Evolutionary conservation across 2,888 invertebrate species (phyloP), one percentile per base, ranked within the genome.

Genomic region (Hoplodrina blanda): DNA sequence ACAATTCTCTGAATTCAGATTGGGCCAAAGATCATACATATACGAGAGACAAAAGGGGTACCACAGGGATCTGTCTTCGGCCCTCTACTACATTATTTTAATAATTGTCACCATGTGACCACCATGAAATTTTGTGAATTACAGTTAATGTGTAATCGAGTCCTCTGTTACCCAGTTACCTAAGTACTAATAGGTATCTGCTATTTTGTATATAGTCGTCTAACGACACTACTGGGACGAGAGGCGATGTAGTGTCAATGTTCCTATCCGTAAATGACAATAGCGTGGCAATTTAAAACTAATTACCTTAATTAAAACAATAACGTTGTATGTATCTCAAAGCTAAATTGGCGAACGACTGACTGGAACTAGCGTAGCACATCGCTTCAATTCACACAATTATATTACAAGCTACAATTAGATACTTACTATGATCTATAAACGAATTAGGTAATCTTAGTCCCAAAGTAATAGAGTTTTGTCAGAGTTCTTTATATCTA

Each of bases 301-400:
- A 62, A 71, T 81, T 65, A 77, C 50, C 56, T 71, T 77, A 65
- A 82, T 82, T 73, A 72, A 70, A 68, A 65, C 62, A 55, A 54
- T 72, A 69, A 63, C 55, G 52, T 44, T 67, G 52, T 53, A 50
- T 59, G 62, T 79, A 64, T 62, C 46, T 81, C 65, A 46, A 50
- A 30, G 59, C 65, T 64, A 54, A 68, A 61, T 69, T 71, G 67
- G 25, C 56, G 33, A 54, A 68, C 57, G 17, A 72, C 55, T 25
- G 54, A 64, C 57, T 62, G 69, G 52, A 63, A 13, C 8, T 46
- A 56, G 13, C 52, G 52, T 57, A 57, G 73, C 56, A 65, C 44
- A 59, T 54, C 50, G 46, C 11, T 54, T 62, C 44, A 56, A 57
- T 65, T 50, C 37, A 56, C 46, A 76, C 20, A 69, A 44, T 69